phyloP scores from a whole-genome alignment of 2,888 invertebrate genomes.

The Bibio marci region DNA sequence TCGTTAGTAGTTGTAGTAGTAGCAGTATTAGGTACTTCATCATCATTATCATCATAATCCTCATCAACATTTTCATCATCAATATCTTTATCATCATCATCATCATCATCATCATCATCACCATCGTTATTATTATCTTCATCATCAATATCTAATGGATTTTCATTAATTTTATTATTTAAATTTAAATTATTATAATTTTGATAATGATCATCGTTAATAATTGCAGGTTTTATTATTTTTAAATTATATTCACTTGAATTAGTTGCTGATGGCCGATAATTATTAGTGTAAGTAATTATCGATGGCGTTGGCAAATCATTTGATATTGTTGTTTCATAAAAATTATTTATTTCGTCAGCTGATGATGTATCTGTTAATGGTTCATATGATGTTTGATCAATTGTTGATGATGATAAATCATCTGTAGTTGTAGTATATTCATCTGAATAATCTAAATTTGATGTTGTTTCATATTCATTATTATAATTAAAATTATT shows the following conservation, averaged over 20 bases:
- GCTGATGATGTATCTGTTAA: neutral
- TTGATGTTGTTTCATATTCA: too few species aligned
- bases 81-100: neutral
- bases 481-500: too few species aligned
- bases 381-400: neutral
- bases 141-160: too few species aligned
- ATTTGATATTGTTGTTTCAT: neutral
- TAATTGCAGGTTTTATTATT: too few species aligned
- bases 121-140: conserved; percentile 1
- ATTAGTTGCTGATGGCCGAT: neutral
- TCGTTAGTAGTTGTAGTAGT: neutral
- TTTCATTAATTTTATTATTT: too few species aligned
- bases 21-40: neutral
- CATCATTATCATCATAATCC: conserved; percentile 1
- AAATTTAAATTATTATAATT: too few species aligned
- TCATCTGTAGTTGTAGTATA: too few species aligned
- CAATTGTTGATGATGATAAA: too few species aligned
- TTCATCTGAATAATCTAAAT: too few species aligned
- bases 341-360: neutral
- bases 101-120: conserved; percentile 3
- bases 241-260: neutral
- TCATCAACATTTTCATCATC: neutral
- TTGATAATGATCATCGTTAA: too few species aligned
- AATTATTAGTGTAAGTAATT: too few species aligned
- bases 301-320: too few species aligned